These are phyloP conservation scores for Drosophila tanythrix DNA, from an alignment of 2,888 invertebrate species.

Conservation along the genomic window DNA sequence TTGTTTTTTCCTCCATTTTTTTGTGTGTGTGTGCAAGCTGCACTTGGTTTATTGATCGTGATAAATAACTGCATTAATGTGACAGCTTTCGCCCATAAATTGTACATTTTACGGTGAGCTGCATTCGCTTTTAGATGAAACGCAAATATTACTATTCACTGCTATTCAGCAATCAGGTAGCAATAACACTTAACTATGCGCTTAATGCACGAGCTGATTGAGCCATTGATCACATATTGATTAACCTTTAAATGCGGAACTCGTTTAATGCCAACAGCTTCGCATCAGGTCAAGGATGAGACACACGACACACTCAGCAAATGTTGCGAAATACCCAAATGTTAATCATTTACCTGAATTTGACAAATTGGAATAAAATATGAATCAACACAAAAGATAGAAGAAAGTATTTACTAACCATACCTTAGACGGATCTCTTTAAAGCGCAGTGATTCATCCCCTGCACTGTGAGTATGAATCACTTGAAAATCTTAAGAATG, in stretches of 20 bases:
- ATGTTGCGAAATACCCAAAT: neutral
- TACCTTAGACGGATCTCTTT: conserved; percentile 8
- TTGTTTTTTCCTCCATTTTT: neutral
- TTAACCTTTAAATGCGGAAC: conserved; percentile 41
- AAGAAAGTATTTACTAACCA: neutral
- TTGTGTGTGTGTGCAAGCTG: conserved; percentile 24
- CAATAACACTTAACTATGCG: conserved; percentile 17
- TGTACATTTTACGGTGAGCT: conserved; percentile 49
- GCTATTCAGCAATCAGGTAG: conserved; percentile 27
- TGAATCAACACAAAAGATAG: neutral
- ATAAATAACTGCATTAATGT: conserved; percentile 79
- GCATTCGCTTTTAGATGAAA: conserved; percentile 8
- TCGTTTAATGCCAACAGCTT: conserved; percentile 33
- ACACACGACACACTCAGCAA: neutral
- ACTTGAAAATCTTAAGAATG: conserved; percentile 11
- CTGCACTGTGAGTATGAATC: conserved; percentile 25
- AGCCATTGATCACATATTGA: conserved; percentile 32
- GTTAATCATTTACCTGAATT: neutral
- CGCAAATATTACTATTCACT: neutral
- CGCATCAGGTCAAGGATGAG: conserved; percentile 1
- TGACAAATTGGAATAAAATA: neutral
- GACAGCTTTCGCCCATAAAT: conserved; percentile 73
- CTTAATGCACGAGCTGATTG: conserved; percentile 28
- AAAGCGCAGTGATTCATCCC: conserved; percentile 13
- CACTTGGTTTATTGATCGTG: conserved; percentile 54